Evolutionary conservation across 2,888 invertebrate species (phyloP).

Genomic region (Acholoe squamosa): DNA sequence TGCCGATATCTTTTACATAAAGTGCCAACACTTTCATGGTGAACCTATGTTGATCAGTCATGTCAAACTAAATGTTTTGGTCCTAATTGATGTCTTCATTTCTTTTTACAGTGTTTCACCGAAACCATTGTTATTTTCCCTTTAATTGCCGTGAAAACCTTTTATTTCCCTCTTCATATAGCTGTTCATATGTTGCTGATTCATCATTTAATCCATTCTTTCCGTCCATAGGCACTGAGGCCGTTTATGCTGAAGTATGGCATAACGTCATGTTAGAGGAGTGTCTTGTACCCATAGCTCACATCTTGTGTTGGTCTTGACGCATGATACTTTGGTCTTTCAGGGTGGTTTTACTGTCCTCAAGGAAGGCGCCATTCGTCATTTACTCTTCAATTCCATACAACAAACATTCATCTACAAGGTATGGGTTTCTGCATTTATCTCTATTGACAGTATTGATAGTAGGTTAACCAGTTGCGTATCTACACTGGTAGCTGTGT

Average conservation of each 20-base stretch:
- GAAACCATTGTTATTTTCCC: not conserved
- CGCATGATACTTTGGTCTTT: constrained; percentile 64
- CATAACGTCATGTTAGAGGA: not conserved
- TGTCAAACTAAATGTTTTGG: not conserved
- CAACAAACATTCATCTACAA: constrained; percentile 85
- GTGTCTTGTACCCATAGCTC: not conserved
- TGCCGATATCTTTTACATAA: no score
- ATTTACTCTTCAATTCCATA: constrained; percentile 95
- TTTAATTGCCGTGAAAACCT: no score
- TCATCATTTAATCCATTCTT: not conserved
- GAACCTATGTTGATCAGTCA: no score
- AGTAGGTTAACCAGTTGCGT: no score
- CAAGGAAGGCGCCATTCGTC: constrained; percentile 90
- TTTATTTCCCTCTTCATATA: not conserved
- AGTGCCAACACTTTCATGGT: no score
- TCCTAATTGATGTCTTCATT: constrained; percentile 12
- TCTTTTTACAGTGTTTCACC: not conserved
- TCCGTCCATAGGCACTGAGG: not conserved
- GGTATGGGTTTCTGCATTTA: no score
- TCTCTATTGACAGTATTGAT: not conserved
- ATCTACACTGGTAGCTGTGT: no score
- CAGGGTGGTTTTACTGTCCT: constrained; percentile 91
- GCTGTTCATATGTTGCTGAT: not conserved
- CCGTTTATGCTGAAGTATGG: no score
- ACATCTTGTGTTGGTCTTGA: not conserved